Evolutionary conservation across 2,888 invertebrate genomes (phyloP), one percentile per base, ranked within the genome.

Genomic region (Melanotus villosus): DNA sequence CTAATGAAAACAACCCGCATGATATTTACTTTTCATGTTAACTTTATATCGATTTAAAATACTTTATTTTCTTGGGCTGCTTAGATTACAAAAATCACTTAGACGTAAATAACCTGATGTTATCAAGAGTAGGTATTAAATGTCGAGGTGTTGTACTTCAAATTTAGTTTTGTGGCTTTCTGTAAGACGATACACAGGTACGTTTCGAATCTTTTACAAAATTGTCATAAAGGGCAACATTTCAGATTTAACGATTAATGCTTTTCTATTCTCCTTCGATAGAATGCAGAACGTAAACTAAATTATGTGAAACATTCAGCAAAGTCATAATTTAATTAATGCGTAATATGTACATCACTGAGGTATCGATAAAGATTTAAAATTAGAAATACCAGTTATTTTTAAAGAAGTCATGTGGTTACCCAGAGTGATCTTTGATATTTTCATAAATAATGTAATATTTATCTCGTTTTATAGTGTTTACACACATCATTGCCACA

Each of bases 41-140:
- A 23, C 10, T 47, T 21, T 14, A 47, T n/a, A 7, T 6, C 12
- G 23, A 1, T 23, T 26, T 10, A 47, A 12, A 47, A 23, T 12
- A 4, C 47, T 47, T 6, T 47, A 47, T 23, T 47, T 26, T 47
- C 47, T 47, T 47, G 47, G 47, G 1, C 47, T 9, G 23, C 47
- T 47, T n/a, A 23, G 12, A 38, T 41, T 9, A 41, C 12, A 47
- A 21, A 6, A 47, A n/a, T 6, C 12, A 47, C 47, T 47, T 47
- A 21, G 47, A 23, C 2, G 26, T 45, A 21, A 45, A 45, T 45
- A 6, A 10, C 14, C 7, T 26, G 47, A 47, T 47, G 19, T 47
- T 23, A 45, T 47, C 23, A 47, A n/a, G 9, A 19, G 1, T 41
- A 21, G 12, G 23, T 47, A 47, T 19, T 47, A 47, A 12, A 4